Evolutionary conservation across 2,113 vertebrate genomes (phyloP).

Genomic region (Actenoides lindsayi): DNA sequence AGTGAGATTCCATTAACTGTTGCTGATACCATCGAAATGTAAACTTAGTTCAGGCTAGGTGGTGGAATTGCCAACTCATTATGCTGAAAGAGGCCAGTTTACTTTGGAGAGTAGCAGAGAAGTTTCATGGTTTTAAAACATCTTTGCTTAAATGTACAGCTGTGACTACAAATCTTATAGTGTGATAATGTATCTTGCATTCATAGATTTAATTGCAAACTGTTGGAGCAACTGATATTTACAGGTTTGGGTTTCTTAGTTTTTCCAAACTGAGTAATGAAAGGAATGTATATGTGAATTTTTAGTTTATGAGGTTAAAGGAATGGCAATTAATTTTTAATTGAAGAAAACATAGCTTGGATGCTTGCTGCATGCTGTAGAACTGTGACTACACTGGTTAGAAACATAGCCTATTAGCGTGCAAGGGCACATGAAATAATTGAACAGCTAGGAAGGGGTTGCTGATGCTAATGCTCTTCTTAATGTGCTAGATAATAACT

Average conservation of each 20-base stretch:
- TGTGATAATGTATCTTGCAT: background rate
- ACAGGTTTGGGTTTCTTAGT: background rate
- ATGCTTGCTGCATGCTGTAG: background rate
- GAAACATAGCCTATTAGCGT: background rate
- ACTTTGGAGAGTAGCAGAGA: background rate
- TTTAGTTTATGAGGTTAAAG: background rate
- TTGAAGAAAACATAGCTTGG: background rate
- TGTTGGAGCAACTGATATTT: background rate
- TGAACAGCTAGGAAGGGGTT: background rate
- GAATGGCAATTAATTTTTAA: background rate
- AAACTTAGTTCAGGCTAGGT: fast-evolving
- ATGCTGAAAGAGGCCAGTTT: background rate
- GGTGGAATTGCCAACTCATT: background rate
- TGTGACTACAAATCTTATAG: background rate
- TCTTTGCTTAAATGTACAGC: background rate
- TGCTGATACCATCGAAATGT: background rate
- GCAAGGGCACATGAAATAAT: background rate
- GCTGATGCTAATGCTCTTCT: background rate
- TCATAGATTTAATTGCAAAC: background rate
- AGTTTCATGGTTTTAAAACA: background rate
- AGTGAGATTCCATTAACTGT: background rate
- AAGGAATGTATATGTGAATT: background rate
- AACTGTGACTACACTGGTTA: background rate
- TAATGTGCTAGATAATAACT: background rate
- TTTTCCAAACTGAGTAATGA: background rate